Conservation (phyloP, 2,113 vertebrate species). For the Vimba vimba region DNA sequence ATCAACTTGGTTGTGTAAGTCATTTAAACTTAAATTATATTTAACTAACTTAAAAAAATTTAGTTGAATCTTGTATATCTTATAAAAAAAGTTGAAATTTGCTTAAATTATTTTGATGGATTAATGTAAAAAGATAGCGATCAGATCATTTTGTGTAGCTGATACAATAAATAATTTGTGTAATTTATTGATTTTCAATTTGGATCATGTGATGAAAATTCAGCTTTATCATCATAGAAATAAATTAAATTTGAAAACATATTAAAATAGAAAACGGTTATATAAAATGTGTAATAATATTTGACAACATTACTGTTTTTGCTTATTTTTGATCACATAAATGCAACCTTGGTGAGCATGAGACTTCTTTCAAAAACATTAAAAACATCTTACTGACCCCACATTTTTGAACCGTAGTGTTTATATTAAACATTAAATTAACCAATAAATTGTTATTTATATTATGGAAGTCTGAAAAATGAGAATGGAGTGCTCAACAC, state of each 20-base stretch:
- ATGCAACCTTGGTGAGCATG: too few species aligned
- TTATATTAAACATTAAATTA: not conserved
- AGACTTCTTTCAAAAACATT: not conserved
- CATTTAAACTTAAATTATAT: too few species aligned
- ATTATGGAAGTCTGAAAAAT: constrained; percentile 18
- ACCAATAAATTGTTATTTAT: constrained; percentile 7
- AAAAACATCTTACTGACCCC: not conserved
- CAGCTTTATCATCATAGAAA: not conserved
- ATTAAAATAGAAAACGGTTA: not conserved
- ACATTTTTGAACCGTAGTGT: not conserved
- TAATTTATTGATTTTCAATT: not conserved
- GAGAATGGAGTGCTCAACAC: constrained; percentile 9
- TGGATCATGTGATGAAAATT: not conserved
- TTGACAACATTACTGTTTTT: not conserved
- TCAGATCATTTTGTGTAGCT: too few species aligned
- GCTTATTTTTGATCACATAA: too few species aligned
- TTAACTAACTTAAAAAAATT: too few species aligned
- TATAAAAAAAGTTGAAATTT: too few species aligned
- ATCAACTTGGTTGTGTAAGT: too few species aligned
- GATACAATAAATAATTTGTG: not conserved
- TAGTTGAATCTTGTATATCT: too few species aligned
- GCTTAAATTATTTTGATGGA: too few species aligned
- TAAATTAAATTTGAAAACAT: not conserved
- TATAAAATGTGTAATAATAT: not conserved
- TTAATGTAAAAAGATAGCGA: too few species aligned